Base-by-base conservation (phyloP, 2,888 invertebrate genomes). In the Calameuta filiformis region DNA sequence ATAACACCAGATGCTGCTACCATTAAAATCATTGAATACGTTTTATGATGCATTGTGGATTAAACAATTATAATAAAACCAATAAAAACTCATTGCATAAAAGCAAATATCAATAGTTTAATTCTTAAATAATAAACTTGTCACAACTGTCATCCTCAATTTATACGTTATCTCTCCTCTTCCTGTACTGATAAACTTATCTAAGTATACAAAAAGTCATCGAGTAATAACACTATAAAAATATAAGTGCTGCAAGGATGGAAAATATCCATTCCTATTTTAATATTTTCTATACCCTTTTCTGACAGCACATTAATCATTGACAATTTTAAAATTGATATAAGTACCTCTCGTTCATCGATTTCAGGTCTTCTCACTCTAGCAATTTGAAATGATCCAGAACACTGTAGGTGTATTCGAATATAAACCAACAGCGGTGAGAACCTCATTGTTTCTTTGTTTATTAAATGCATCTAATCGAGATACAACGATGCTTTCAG, bases 1-100 rank as follows among this genome's bases (percentile, higher is more conserved):
- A 82, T 35, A 23, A 77, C 74, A 74, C 81, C 81, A 12, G 79
- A 56, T 68, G 73, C 73, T 35, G 76, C 82, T 68, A 81, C 68
- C 31, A 74, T 75, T 34, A 81, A 33, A 77, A 82, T 31, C 12
- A 71, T 71, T 23, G 71, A 11, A 30, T 34, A 30, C 30, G 31
- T 71, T 71, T 30, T 30, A 33, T 23, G 71, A 12, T 15, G 1
- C 71, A 71, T 71, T 56, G 56, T 56, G 9, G 23, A 23, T 23
- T 56, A 56, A 56, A 56, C 9, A 56, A 56, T 56, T 56, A 40
- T 40, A 23, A 56, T 15, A 56, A 15, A 56, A 56, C 9, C 23
- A 56, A 40, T 40, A 23, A 56, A 56, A 56, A 56, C 1, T 23
- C 56, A 23, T 56, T 23, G 56, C 23, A 23, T 56, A 56, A 23